These are phyloP conservation scores for Epinephelus moara DNA, from an alignment of 2,113 vertebrate species.

Conservation along the genomic window DNA sequence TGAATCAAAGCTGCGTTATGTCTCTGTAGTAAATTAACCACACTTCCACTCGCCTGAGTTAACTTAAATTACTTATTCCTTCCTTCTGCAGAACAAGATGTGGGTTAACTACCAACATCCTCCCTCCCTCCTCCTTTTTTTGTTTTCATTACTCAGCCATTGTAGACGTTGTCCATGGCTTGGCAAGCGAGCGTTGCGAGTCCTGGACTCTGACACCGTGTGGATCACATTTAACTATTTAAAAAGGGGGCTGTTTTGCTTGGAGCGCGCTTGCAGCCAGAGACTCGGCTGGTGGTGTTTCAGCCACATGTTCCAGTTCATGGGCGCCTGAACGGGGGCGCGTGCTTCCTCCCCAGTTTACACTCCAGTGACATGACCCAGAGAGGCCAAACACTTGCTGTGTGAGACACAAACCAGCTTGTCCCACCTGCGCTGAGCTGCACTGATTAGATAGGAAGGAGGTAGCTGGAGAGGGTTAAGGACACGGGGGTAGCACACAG, in stretches of 20 bases:
- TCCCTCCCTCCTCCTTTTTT: conserved; percentile 20
- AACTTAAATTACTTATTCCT: conserved; percentile 66
- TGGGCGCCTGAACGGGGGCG: conserved; percentile 57
- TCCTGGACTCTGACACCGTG: conserved; percentile 69
- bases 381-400: conserved; percentile 69
- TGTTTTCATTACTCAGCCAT: conserved; percentile 73
- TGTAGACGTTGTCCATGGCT: conserved; percentile 65
- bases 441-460: conserved; percentile 77
- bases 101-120: conserved; percentile 68
- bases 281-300: conserved; percentile 62
- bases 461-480: conserved; percentile 46
- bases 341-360: conserved; percentile 74
- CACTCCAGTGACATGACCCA: conserved; percentile 73
- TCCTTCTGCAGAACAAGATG: conserved; percentile 56
- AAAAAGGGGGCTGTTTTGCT: conserved; percentile 68
- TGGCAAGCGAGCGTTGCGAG: conserved; percentile 61
- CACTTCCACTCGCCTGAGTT: conserved; percentile 60
- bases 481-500: conserved; percentile 24
- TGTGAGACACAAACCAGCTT: conserved; percentile 69
- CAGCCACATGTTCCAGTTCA: conserved; percentile 77
- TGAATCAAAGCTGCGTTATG: conserved; percentile 43
- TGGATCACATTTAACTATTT: conserved; percentile 74
- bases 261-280: conserved; percentile 62
- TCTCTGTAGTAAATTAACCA: conserved; percentile 58
- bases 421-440: conserved; percentile 72